Base-by-base conservation (phyloP, 2,113 vertebrate genomes). In the Thalassarche chlororhynchos region DNA sequence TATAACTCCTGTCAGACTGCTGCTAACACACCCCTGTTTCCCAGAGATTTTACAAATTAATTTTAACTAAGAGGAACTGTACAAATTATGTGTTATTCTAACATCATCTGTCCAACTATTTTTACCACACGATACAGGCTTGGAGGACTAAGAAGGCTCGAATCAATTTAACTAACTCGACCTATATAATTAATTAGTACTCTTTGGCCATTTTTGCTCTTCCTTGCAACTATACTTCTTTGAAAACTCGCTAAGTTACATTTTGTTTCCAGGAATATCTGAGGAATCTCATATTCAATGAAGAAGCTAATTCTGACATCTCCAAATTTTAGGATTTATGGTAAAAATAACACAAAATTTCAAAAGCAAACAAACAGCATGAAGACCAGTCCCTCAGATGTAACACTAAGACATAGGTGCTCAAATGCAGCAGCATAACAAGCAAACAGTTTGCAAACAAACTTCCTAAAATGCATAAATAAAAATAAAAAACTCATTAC, bases 41-140 rank as follows among this genome's bases (percentile, higher is more conserved):
- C 75, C 26, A 28, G 68, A 96, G 85, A 91, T 89, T 81, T 77
- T 57, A 81, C 60, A 91, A 97, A 97, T 93, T 93, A 66, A 76
- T 62, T 82, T 87, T 31, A 71, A 87, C 42, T 46, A 66, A 75
- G 38, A 49, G 16, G 8, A 85, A 71, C 24, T 21, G 32, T 34
- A 21, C 16, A 94, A 51, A 81, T 66, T 49, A 87, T 10, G 6
- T 34, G 31, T 24, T 90, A 10, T 52, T 75, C 40, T 62, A 74
- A 54, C 26, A 55, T 61, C 40, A 87, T 38, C 34, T 80, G 34
- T 14, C 64, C 51, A 78, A 60, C 17, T 28, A n/a, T 55, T 68
- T 83, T 68, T 70, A 47, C 12, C 78, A 86, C 40, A 44, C 23
- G n/a, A 70, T 79, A 84, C 54, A 92, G 49, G 25, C n/a, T 55